phyloP scores from a whole-genome alignment of 2,113 vertebrate species.

The Myotis brandtii region DNA sequence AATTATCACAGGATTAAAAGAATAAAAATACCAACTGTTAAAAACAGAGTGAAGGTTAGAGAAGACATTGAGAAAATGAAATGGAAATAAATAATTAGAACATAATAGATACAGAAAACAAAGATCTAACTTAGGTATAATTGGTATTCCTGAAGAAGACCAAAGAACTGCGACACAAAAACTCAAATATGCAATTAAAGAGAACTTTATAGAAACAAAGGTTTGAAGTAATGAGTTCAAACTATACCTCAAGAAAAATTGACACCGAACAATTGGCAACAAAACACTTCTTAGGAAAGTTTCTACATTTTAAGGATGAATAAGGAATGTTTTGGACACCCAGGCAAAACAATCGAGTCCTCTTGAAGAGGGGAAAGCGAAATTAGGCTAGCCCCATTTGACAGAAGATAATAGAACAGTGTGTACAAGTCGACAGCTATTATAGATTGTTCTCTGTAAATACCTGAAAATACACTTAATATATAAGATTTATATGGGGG shows the following conservation, averaged over 20 bases:
- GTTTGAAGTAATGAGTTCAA: not conserved
- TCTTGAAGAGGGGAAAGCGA: not conserved
- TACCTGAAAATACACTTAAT: not conserved
- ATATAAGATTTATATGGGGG: not conserved
- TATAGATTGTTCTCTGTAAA: not conserved
- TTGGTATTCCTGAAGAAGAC: not conserved
- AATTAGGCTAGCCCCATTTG: not conserved
- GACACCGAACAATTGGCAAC: not conserved
- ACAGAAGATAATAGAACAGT: not conserved
- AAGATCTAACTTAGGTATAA: not conserved
- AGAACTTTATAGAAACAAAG: not conserved
- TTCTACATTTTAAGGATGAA: not conserved
- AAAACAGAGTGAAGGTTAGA: not conserved
- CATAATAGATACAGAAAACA: not conserved
- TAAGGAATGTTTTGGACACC: not conserved
- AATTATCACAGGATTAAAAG: not conserved
- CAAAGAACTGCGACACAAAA: constrained; percentile 29
- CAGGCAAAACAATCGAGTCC: not conserved
- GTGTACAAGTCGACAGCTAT: not conserved
- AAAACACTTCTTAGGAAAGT: not conserved
- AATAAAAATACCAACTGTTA: constrained; percentile 4
- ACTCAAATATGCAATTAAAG: not conserved
- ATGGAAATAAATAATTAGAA: not conserved
- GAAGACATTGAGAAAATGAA: not conserved
- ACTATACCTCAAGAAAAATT: not conserved